Evolutionary conservation across 1,140 invertebrate genomes (phyloP).

Genomic region (Ephestia elutella): DNA sequence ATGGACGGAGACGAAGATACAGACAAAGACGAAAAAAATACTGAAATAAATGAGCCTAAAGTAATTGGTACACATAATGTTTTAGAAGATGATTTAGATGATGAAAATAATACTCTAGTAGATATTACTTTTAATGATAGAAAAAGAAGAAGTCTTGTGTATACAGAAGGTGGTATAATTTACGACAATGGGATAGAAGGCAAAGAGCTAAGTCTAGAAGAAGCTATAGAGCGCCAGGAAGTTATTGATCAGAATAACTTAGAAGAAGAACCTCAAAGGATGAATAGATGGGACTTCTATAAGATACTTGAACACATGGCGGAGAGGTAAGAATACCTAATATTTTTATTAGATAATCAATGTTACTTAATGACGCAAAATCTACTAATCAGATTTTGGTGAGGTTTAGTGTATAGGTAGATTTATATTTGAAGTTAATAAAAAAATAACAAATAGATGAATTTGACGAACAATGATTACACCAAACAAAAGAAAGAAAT

Average conservation of each 20-base stretch:
- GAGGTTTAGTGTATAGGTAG: too few relatives aligned
- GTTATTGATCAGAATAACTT: constrained; percentile 46
- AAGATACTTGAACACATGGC: constrained; percentile 76
- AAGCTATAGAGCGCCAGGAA: constrained; percentile 60
- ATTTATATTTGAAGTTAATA: too few relatives aligned
- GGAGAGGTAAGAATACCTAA: constrained; percentile 58
- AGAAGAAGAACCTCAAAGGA: constrained; percentile 55
- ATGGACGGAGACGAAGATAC: constrained; percentile 41
- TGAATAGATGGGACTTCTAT: constrained; percentile 78
- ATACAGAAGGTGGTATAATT: constrained; percentile 52
- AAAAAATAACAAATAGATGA: too few relatives aligned
- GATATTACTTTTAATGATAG: constrained; percentile 58
- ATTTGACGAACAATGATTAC: too few relatives aligned
- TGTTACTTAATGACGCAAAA: too few relatives aligned
- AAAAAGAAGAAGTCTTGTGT: constrained; percentile 46
- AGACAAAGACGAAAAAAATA: constrained; percentile 26
- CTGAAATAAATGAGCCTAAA: constrained; percentile 24
- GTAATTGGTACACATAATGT: constrained; percentile 23
- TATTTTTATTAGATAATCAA: background rate
- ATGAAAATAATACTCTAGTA: constrained; percentile 53
- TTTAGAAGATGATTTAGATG: constrained; percentile 16
- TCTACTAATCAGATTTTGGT: too few relatives aligned
- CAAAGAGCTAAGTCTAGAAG: constrained; percentile 45
- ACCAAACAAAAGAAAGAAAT: too few relatives aligned
- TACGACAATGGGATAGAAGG: constrained; percentile 32